Evolutionary conservation across 2,888 invertebrate genomes (phyloP), one percentile per base, ranked within the genome.

Genomic region (Tubiluchus corallicola): DNA sequence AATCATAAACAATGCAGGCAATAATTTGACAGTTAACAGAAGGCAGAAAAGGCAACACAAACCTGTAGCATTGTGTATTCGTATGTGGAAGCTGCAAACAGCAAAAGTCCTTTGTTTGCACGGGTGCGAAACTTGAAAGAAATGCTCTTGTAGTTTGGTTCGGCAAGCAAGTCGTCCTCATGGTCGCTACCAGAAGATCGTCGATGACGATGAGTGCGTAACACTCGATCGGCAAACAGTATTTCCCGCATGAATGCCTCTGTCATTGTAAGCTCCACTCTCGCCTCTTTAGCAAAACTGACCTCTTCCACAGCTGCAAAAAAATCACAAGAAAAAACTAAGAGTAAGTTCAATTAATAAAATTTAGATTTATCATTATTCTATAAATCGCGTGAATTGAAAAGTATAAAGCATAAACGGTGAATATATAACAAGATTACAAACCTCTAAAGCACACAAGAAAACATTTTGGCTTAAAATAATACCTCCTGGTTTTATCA

Each of bases 1-100:
- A n/a, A n/a, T n/a, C n/a, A n/a, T n/a, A n/a, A n/a, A n/a, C n/a
- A n/a, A n/a, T n/a, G n/a, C n/a, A n/a, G n/a, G n/a, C n/a, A n/a
- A n/a, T n/a, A n/a, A n/a, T n/a, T n/a, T n/a, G n/a, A n/a, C n/a
- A n/a, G n/a, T n/a, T n/a, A n/a, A n/a, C n/a, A n/a, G n/a, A n/a
- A n/a, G 5, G 18, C 46, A 15, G 42, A 19, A 40, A 49, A 9
- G 42, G 39, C 45, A 45, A 40, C 19, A 55, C 53, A 51, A 57
- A 71, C 71, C 67, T 85, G 81, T 46, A 88, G 69, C 2, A 81
- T 72, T 2, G 87, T 85, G 57, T 76, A 85, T 62, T 85, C 82
- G 59, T 81, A 81, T 56, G 83, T 82, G 29, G 82, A 84, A 1
- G 82, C 80, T 2, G 85, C 76, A 59, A 81, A 83, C 53, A 90